Evolutionary conservation across 2,888 invertebrate species (phyloP).

Genomic region (Temnothorax rugatulus): DNA sequence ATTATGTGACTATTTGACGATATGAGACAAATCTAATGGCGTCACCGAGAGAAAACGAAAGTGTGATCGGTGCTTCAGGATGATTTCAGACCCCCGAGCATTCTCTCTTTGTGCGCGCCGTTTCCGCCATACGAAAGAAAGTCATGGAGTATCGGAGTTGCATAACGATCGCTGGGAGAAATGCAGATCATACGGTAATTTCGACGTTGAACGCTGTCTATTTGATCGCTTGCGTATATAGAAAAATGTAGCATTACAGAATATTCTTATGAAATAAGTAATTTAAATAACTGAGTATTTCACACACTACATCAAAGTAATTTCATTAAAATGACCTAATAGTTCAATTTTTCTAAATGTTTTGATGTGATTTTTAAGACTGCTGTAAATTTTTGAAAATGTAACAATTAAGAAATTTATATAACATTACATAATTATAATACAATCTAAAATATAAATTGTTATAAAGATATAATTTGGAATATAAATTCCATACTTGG

Average conservation of each 20-base stretch:
- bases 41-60: conserved; percentile 62
- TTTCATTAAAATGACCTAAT: neutral
- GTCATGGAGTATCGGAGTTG: conserved; percentile 55
- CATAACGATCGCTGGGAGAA: conserved; percentile 36
- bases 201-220: neutral
- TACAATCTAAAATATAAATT: neutral
- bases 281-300: neutral
- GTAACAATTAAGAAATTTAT: neutral
- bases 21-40: conserved; percentile 2
- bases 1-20: conserved; percentile 25
- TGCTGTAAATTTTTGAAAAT: neutral
- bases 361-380: neutral
- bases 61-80: conserved; percentile 46
- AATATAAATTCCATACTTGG: neutral
- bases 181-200: conserved; percentile 39
- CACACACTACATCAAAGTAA: neutral
- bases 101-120: conserved; percentile 31
- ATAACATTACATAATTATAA: neutral
- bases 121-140: conserved; percentile 56
- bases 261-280: neutral
- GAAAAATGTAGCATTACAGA: neutral
- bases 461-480: neutral
- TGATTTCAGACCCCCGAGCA: conserved; percentile 48
- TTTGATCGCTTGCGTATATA: neutral
- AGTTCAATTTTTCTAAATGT: neutral